Conservation (phyloP, 2,113 vertebrate species). For the Centropus unirufus region DNA sequence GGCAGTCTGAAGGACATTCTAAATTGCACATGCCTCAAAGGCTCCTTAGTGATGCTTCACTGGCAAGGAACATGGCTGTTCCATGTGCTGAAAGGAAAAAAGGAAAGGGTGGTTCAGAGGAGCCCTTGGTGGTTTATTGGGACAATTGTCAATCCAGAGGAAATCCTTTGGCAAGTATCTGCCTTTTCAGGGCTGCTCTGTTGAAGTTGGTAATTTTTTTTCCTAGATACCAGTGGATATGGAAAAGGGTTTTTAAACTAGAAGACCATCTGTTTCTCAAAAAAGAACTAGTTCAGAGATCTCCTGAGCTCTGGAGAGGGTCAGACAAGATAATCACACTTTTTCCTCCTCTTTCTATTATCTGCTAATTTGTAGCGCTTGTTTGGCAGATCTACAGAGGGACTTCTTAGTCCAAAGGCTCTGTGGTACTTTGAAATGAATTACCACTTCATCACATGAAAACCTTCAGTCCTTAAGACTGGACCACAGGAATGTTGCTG, state of each 20-base stretch:
- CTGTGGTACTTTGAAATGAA: constrained; percentile 53
- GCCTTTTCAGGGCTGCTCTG: neutral
- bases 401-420: neutral
- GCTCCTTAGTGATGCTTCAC: neutral
- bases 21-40: rapidly evolving
- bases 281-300: neutral
- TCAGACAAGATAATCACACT: neutral
- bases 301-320: neutral
- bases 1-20: neutral
- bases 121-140: neutral
- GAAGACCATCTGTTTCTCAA: neutral
- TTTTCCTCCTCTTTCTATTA: neutral
- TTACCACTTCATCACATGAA: constrained; percentile 62
- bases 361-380: neutral
- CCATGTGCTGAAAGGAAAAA: neutral
- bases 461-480: neutral
- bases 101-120: neutral
- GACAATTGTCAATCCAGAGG: neutral
- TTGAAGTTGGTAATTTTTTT: neutral
- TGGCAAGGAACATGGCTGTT: neutral
- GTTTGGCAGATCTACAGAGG: neutral
- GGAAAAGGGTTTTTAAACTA: neutral
- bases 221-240: neutral
- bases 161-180: neutral
- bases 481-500: constrained; percentile 8